Conservation (phyloP, 1,140 invertebrate genomes). For the Macrostomum lignano region DNA sequence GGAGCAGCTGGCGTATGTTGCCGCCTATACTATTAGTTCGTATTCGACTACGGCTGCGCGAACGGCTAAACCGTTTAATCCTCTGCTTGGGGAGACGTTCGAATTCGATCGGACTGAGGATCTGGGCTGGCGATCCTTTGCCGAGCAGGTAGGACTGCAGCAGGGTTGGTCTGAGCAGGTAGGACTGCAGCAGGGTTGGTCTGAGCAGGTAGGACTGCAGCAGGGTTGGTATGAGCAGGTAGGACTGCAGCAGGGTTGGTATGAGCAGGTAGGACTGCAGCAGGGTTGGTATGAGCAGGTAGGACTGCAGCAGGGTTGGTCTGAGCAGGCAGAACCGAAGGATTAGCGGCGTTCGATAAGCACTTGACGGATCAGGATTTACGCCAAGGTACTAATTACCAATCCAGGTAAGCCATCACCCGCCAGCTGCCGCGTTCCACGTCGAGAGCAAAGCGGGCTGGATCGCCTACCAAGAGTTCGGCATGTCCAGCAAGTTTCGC, state of each 20-base stretch:
- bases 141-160: constrained; percentile 48
- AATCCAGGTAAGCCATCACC: constrained; percentile 65
- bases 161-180: too few relatives aligned
- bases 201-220: too few relatives aligned
- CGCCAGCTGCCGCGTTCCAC: constrained; percentile 70
- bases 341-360: too few relatives aligned
- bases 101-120: constrained; percentile 84
- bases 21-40: constrained; percentile 75
- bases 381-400: not conserved
- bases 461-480: constrained; percentile 87
- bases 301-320: too few relatives aligned
- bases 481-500: constrained; percentile 86
- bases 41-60: constrained; percentile 52
- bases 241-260: too few relatives aligned
- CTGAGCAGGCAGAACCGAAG: too few relatives aligned
- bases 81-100: constrained; percentile 59
- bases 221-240: too few relatives aligned
- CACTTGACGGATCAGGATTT: too few relatives aligned
- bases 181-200: too few relatives aligned
- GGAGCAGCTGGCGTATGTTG: constrained; percentile 73
- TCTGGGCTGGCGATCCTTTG: constrained; percentile 69
- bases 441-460: constrained; percentile 53
- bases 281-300: too few relatives aligned
- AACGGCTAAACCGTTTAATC: constrained; percentile 33
- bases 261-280: too few relatives aligned